These are phyloP conservation scores for Tragopan temminckii DNA, from an alignment of 2,797 vertebrate species.

Conservation along the genomic window DNA sequence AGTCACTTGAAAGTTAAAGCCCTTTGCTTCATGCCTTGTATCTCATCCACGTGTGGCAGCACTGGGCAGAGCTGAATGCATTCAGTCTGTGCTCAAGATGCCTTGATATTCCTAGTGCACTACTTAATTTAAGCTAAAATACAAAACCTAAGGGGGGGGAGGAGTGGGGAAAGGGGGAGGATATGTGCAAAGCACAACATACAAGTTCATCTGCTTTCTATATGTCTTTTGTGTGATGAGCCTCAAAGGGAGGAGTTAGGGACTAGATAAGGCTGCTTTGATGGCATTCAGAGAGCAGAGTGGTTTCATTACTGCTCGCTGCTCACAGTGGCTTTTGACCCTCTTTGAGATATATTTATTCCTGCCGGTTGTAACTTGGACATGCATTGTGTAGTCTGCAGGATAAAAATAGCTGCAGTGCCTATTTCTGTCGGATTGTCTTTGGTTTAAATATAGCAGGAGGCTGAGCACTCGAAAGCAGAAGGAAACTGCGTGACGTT, in stretches of 20 bases:
- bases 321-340: not conserved
- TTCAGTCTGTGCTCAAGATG: not conserved
- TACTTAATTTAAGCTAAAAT: not conserved
- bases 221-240: conserved; percentile 33
- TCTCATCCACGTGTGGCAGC: not conserved
- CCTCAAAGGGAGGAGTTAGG: conserved; percentile 43
- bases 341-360: conserved; percentile 59
- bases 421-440: conserved; percentile 71
- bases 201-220: conserved; percentile 1
- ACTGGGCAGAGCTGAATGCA: not conserved
- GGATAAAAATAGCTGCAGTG: conserved; percentile 70
- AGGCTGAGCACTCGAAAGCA: conserved; percentile 44
- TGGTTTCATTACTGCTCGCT: not conserved
- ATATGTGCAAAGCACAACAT: not conserved
- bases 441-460: conserved; percentile 59
- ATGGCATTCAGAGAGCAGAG: not conserved
- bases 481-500: conserved; percentile 27
- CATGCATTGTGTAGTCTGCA: not conserved
- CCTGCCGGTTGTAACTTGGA: conserved; percentile 41
- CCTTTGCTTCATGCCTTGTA: not conserved
- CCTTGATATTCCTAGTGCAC: not conserved
- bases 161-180: fast-evolving
- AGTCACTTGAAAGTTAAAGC: not conserved
- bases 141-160: not conserved
- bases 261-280: not conserved